Conservation (phyloP, 2,113 vertebrate species). For the Daphoenositta chrysoptera region DNA sequence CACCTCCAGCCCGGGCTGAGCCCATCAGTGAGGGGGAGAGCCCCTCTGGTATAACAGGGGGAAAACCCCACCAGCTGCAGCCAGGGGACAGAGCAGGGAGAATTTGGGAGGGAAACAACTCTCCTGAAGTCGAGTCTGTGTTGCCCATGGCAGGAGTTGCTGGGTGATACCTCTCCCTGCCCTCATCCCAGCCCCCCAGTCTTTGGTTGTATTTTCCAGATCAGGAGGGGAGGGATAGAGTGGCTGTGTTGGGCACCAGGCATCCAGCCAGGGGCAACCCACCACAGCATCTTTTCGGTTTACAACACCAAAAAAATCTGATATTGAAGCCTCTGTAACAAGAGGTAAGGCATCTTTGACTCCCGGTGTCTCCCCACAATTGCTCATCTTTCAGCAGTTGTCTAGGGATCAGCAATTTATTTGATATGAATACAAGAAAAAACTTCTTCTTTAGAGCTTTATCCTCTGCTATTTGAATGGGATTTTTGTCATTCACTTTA, state of each 20-base stretch:
- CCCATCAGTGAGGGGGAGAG: background rate
- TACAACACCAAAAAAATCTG: background rate
- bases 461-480: background rate
- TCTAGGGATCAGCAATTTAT: background rate
- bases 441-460: background rate
- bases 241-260: background rate
- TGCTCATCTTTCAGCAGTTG: background rate
- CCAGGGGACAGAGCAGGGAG: background rate
- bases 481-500: constrained; percentile 17
- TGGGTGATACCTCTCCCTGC: background rate
- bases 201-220: background rate
- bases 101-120: background rate
- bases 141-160: accelerated
- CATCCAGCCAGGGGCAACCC: background rate
- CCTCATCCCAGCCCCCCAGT: background rate
- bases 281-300: background rate
- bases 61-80: background rate
- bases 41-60: background rate
- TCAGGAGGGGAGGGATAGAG: background rate
- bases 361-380: background rate
- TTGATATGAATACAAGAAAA: background rate
- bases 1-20: background rate
- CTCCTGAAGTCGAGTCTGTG: background rate
- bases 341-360: background rate
- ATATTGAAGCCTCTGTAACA: background rate